Conservation (phyloP, 1,140 invertebrate genomes). For the Drosophila santomea region DNA sequence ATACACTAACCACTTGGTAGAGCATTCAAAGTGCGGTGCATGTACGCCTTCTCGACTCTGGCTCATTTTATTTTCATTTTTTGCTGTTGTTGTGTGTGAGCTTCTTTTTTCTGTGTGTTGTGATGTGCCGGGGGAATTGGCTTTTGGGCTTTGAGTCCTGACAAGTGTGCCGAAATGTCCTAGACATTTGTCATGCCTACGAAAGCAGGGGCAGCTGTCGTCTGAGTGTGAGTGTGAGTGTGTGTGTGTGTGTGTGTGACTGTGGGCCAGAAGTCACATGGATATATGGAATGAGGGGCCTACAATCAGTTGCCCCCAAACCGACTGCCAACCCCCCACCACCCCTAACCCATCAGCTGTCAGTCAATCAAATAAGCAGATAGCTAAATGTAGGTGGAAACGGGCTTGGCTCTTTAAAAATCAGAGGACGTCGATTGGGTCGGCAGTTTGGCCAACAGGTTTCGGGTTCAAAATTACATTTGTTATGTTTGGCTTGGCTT, state of each 20-base stretch:
- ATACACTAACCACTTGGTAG: neutral
- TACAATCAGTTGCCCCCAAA: neutral
- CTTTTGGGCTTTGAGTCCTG: slow-evolving; percentile 42
- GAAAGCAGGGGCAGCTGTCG: slow-evolving; percentile 19
- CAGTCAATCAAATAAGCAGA: slow-evolving; percentile 68
- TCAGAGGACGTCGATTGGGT: neutral
- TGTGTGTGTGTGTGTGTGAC: neutral
- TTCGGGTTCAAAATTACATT: neutral
- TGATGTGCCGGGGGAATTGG: slow-evolving; percentile 48
- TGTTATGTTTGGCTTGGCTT: neutral
- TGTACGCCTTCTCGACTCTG: neutral
- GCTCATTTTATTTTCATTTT: slow-evolving; percentile 9
- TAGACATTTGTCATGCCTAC: slow-evolving; percentile 65
- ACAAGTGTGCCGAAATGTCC: slow-evolving; percentile 59
- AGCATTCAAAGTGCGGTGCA: neutral
- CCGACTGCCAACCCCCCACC: no score
- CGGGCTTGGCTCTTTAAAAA: slow-evolving; percentile 4
- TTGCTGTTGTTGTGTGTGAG: slow-evolving; percentile 9
- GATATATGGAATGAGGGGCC: slow-evolving; percentile 45
- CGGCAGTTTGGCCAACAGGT: slow-evolving; percentile 25
- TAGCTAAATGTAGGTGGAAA: slow-evolving; percentile 7
- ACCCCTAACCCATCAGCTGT: slow-evolving; percentile 21
- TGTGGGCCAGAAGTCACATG: slow-evolving; percentile 29
- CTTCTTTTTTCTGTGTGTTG: slow-evolving; percentile 19
- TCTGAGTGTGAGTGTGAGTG: slow-evolving; percentile 3